A percentile compares a stretch with the other conserved stretches of the same genome.
phyloP scores from a whole-genome alignment of 2,113 vertebrate genomes.

The Mirounga angustirostris region DNA sequence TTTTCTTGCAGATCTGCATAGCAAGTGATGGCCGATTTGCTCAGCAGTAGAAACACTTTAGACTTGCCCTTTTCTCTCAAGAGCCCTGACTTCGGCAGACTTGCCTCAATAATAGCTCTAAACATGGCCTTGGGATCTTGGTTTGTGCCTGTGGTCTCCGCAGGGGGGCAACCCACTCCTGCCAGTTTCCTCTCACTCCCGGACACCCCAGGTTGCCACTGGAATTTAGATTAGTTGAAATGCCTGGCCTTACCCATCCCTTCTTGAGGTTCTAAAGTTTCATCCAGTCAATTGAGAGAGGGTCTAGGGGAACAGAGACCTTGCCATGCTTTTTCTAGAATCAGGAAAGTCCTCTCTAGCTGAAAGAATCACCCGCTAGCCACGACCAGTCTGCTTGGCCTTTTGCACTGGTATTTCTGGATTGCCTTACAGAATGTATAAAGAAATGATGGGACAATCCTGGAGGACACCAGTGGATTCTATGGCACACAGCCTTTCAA shows the following conservation, averaged over 20 bases:
- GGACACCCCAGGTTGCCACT: background rate
- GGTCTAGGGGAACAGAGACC: background rate
- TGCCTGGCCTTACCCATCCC: background rate
- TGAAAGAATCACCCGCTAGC: background rate
- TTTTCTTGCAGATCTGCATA: constrained; percentile 69
- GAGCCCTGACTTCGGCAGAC: constrained; percentile 35
- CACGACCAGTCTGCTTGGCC: background rate
- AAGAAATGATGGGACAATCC: background rate
- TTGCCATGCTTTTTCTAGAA: background rate
- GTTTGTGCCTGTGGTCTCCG: background rate
- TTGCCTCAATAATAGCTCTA: background rate
- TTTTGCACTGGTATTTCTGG: background rate
- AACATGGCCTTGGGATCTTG: background rate
- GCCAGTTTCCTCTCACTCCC: background rate
- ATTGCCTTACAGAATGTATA: constrained; percentile 42
- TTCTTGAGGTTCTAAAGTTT: background rate
- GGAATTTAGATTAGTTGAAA: background rate
- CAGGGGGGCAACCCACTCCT: background rate
- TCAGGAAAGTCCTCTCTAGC: background rate
- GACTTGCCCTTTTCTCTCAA: background rate
- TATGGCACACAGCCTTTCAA: background rate
- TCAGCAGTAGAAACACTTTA: constrained; percentile 55
- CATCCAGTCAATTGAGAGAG: background rate
- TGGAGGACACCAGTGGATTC: background rate
- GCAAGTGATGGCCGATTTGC: constrained; percentile 57